Evolutionary conservation across 2,797 vertebrate species (phyloP).

Genomic region (Perodicticus potto): DNA sequence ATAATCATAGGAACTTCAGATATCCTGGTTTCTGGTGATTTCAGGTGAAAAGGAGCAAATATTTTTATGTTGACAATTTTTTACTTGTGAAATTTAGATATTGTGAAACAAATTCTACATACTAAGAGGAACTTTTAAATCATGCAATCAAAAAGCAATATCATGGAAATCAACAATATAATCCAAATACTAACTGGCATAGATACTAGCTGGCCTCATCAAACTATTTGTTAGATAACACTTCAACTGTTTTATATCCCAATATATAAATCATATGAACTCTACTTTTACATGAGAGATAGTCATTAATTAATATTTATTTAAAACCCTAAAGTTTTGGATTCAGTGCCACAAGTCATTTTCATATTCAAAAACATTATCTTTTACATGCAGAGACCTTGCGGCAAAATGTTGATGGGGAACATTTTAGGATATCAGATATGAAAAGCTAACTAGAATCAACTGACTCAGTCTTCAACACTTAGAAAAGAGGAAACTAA

Average conservation of each 20-base stretch:
- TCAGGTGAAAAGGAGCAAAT: background rate
- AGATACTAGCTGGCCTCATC: background rate
- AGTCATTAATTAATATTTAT: background rate
- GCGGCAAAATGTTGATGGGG: background rate
- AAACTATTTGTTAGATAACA: background rate
- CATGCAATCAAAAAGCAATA: background rate
- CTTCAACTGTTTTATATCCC: background rate
- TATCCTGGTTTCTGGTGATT: background rate
- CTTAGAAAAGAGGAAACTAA: background rate
- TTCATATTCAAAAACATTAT: background rate
- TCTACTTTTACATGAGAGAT: background rate
- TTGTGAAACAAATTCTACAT: background rate
- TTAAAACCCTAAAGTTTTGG: accelerated
- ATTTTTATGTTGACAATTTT: background rate
- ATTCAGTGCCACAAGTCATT: background rate
- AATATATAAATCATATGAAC: background rate
- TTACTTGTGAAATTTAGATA: background rate
- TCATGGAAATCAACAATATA: background rate
- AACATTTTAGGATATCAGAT: background rate
- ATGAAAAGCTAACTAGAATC: background rate
- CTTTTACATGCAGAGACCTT: background rate
- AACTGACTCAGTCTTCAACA: background rate
- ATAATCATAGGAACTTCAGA: background rate
- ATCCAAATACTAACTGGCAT: background rate
- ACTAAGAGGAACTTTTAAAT: background rate